Conservation (phyloP, 2,113 vertebrate genomes). For the Choloepus hoffmanni region DNA sequence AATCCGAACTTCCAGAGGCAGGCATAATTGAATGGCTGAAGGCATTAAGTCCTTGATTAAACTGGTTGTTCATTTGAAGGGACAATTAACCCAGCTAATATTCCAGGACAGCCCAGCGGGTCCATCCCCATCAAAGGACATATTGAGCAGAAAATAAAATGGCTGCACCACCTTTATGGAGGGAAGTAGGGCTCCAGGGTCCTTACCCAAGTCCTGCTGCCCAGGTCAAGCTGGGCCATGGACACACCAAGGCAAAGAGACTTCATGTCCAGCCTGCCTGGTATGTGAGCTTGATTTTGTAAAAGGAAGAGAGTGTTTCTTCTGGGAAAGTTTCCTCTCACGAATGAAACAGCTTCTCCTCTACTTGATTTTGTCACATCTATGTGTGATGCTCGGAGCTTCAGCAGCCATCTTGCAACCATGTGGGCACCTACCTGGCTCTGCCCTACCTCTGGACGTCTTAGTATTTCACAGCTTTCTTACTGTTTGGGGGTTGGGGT, state of each 20-base stretch:
- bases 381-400: fast-evolving
- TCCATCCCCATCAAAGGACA: slow-evolving; percentile 48
- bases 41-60: slow-evolving; percentile 77
- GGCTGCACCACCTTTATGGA: not conserved
- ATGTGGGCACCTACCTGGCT: not conserved
- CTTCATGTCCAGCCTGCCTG: not conserved
- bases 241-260: not conserved
- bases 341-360: not conserved
- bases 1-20: not conserved
- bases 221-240: not conserved
- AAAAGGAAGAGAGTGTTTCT: not conserved
- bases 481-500: not conserved
- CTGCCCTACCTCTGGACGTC: not conserved
- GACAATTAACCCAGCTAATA: slow-evolving; percentile 79
- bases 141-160: slow-evolving; percentile 64
- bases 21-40: slow-evolving; percentile 66
- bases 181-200: not conserved
- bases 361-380: not conserved
- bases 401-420: not conserved
- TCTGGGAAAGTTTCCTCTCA: not conserved
- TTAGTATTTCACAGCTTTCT: not conserved
- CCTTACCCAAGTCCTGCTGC: not conserved
- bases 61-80: slow-evolving; percentile 76
- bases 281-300: not conserved
- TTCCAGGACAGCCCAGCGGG: slow-evolving; percentile 68